These are phyloP conservation scores for Yponomeuta evonymella DNA, from an alignment of 2,888 invertebrate species.

Conservation along the genomic window DNA sequence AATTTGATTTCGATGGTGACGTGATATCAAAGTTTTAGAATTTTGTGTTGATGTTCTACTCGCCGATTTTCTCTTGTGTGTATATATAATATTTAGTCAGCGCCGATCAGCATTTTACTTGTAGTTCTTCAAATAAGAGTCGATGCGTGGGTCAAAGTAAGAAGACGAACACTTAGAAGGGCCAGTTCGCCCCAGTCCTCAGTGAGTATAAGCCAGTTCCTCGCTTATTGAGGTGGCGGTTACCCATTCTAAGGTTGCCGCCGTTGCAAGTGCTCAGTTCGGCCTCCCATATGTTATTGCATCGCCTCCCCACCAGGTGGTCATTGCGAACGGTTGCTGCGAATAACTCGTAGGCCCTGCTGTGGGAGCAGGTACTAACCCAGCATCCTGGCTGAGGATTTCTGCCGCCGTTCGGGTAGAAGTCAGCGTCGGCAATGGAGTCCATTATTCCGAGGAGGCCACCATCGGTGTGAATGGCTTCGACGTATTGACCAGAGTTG, in stretches of 20 bases:
- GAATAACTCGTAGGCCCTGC: slow-evolving; percentile 24
- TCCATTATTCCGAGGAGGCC: slow-evolving; percentile 29
- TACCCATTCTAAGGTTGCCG: slow-evolving; percentile 22
- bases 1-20: no score
- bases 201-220: not conserved
- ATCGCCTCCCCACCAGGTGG: slow-evolving; percentile 22
- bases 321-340: slow-evolving; percentile 24
- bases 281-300: slow-evolving; percentile 19
- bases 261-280: slow-evolving; percentile 15
- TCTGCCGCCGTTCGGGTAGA: slow-evolving; percentile 36
- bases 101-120: no score
- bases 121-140: no score
- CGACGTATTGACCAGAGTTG: slow-evolving; percentile 35
- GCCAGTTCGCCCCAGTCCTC: no score
- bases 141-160: no score
- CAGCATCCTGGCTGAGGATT: slow-evolving; percentile 23
- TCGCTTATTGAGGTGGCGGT: slow-evolving; percentile 24
- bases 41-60: no score
- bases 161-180: no score
- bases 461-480: slow-evolving; percentile 37
- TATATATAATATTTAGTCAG: no score
- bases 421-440: slow-evolving; percentile 33
- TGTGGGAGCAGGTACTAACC: slow-evolving; percentile 26
- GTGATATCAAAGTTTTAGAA: no score
- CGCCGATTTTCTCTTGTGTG: no score